These are phyloP conservation scores for Nesidiocoris tenuis DNA, from an alignment of 2,888 invertebrate species.

Conservation along the genomic window DNA sequence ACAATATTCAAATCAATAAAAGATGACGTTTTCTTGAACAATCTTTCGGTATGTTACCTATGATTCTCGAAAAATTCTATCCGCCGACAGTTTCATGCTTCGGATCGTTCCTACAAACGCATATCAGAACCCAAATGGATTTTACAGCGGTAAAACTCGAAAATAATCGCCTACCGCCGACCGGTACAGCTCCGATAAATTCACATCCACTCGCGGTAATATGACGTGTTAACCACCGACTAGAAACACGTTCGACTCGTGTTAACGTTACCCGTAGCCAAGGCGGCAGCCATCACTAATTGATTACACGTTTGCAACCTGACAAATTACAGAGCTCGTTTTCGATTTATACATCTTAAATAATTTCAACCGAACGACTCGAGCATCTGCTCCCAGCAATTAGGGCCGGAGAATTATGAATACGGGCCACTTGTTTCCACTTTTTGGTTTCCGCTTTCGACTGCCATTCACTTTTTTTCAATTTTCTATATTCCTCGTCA, in stretches of 20 bases:
- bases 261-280: not conserved
- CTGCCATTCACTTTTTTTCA: not conserved
- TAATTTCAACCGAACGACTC: constrained; percentile 27
- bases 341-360: constrained; percentile 41
- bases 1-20: not conserved
- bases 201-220: not conserved
- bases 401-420: not conserved
- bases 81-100: too few relatives aligned
- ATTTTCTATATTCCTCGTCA: not conserved
- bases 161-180: too few relatives aligned
- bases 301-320: constrained; percentile 42
- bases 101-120: too few relatives aligned
- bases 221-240: not conserved
- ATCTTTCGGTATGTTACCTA: too few relatives aligned
- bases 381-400: not conserved
- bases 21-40: too few relatives aligned
- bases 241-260: not conserved
- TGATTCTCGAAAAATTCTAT: too few relatives aligned
- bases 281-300: constrained; percentile 5
- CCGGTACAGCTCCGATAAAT: not conserved
- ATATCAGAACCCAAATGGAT: too few relatives aligned
- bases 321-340: constrained; percentile 37
- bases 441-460: not conserved
- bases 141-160: too few relatives aligned
- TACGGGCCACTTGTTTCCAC: not conserved